Evolutionary conservation across 2,797 vertebrate genomes (phyloP), one percentile per base, ranked within the genome.

Genomic region (Paguma larvata): DNA sequence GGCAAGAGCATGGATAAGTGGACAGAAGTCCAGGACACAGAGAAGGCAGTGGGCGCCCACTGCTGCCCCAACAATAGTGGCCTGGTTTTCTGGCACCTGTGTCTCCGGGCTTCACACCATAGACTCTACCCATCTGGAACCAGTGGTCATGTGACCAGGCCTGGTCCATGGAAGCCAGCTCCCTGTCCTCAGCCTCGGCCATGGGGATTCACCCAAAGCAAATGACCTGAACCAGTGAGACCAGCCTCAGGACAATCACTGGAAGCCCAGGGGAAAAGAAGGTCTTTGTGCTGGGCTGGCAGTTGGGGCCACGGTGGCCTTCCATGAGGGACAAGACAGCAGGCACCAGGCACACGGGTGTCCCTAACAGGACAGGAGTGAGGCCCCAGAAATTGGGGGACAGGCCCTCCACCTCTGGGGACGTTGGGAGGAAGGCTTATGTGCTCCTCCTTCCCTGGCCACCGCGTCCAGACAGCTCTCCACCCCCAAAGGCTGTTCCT

Each of bases 241-340:
- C 23, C 21, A 38, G 77, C 19, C 16, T n/a, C 11, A 9, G 38
- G 44, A 51, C 14, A 19, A 59, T 46, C 27, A 4, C 65, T 67
- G 19, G 68, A 65, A 48, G 12, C 34, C 1, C 13, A 13, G 10
- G 25, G 8, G 10, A 62, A 88, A 92, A 2, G 11, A 13, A 23
- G 44, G 41, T 63, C 44, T 46, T 59, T 48, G 32, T 34, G 72
- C 62, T 13, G 0, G 19, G 21, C 34, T 27, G 10, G 27, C 3
- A 8, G 75, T 15, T 48, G 77, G 38, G 53, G 7, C 67, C 30
- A 21, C 7, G 6, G 30, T 3, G 30, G 75, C 70, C 68, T 48
- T 12, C 0, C 0, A 0, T 46, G 27, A 56, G 23, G 32, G 68
- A 48, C 2, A 21, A 59, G 75, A 38, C 3, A 3, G 1, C 6